Evolutionary conservation across 2,797 vertebrate species (phyloP), one percentile per base, ranked within the genome.

Genomic region (Pseudomugil tenellus): DNA sequence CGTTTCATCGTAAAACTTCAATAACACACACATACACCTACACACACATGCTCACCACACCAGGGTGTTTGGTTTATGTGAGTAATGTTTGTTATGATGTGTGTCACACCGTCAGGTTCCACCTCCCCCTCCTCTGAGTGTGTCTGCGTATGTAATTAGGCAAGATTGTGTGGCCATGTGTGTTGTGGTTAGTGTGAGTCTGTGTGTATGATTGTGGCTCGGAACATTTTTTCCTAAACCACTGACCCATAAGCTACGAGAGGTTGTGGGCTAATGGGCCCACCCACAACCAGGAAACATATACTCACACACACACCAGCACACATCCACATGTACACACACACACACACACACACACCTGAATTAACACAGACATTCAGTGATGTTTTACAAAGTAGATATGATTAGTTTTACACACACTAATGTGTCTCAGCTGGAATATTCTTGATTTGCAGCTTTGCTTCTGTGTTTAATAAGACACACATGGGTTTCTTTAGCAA

Each of bases 1-100:
- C 90, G 91, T 95, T 95, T 92, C 92, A 92, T 93, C 93, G 94
- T 96, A 94, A 94, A 93, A 94, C 95, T 95, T 89, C 95, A 94
- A 94, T 94, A 90, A n/a, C n/a, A 95, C 46, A 66, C 76, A 59
- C 70, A 59, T 58, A 61, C 76, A 67, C 49, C 58, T 41, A 34
- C 63, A 39, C 78, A 41, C 76, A 32, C 21, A 54, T 31, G 52
- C 16, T 55, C 48, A 53, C 48, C 4, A 58, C 54, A 63, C 56
- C 70, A 56, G 60, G 65, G 67, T 79, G 84, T 87, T 86, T 83
- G 70, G 71, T 81, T 87, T 76, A 77, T 77, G 68, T 77, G 79
- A 78, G 67, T 69, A 79, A 67, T 70, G 72, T 87, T 84, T 91
- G 79, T 90, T 83, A 81, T 85, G 79, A 81, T 84, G 84, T 84